These are phyloP conservation scores for Acanthurus tractus DNA, from an alignment of 2,797 vertebrate genomes.

Conservation along the genomic window DNA sequence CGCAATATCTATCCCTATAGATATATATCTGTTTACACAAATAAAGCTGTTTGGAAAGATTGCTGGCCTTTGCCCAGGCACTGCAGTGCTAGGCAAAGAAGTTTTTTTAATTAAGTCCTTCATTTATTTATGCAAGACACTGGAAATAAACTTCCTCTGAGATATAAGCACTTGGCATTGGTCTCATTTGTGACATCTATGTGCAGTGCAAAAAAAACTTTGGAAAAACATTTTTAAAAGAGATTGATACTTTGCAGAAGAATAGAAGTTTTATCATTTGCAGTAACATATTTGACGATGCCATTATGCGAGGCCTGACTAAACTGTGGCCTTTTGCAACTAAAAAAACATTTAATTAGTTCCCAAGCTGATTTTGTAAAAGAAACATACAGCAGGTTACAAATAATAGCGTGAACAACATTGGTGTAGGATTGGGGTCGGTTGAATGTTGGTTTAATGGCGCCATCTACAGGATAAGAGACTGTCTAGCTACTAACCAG, in stretches of 20 bases:
- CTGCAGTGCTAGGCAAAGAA: constrained; percentile 12
- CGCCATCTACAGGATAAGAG: constrained; percentile 61
- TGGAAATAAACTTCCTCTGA: constrained; percentile 75
- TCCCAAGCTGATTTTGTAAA: constrained; percentile 15
- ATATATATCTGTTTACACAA: constrained; percentile 72
- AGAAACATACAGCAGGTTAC: not conserved
- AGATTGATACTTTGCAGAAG: constrained; percentile 12
- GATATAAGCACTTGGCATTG: constrained; percentile 41
- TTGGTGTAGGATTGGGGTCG: not conserved
- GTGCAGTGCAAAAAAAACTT: not conserved
- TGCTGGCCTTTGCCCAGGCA: constrained; percentile 51
- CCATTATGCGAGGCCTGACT: not conserved
- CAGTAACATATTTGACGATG: not conserved
- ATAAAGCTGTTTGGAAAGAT: constrained; percentile 69
- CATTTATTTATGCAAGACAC: constrained; percentile 73
- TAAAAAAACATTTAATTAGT: not conserved
- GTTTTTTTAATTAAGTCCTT: constrained; percentile 77
- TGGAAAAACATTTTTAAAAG: not conserved
- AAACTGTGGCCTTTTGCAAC: constrained; percentile 7
- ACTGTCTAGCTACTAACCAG: not conserved
- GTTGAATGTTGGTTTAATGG: constrained; percentile 31
- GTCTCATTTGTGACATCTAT: constrained; percentile 43
- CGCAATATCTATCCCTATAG: constrained; percentile 46
- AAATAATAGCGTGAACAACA: constrained; percentile 7
- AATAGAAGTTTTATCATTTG: not conserved